Conservation (phyloP, 2,888 invertebrate species). For the Elegia similella region DNA sequence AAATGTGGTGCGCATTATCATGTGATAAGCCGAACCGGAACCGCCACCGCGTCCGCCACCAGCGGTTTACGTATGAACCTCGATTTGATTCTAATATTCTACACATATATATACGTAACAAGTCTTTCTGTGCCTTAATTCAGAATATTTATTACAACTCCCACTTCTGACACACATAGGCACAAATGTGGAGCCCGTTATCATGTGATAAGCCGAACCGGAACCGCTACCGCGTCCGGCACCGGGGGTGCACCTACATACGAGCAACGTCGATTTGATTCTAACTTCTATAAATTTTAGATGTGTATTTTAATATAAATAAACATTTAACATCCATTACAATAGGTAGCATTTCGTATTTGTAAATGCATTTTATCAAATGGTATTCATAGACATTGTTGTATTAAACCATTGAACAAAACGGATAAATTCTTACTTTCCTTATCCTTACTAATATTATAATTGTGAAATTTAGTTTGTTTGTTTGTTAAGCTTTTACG, state of each 20-base stretch:
- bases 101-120: constrained; percentile 32
- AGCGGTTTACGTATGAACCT: constrained; percentile 34
- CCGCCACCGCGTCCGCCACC: constrained; percentile 45
- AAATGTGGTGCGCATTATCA: constrained; percentile 57
- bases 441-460: too few species aligned
- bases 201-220: constrained; percentile 70
- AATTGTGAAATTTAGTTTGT: too few species aligned
- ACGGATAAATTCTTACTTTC: too few species aligned
- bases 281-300: too few species aligned
- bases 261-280: constrained; percentile 41
- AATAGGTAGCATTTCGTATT: too few species aligned
- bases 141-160: not conserved
- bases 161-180: constrained; percentile 28
- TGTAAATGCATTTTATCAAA: too few species aligned
- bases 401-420: too few species aligned
- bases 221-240: constrained; percentile 50
- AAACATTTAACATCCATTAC: too few species aligned
- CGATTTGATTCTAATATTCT: constrained; percentile 43
- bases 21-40: constrained; percentile 69
- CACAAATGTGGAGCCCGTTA: constrained; percentile 50
- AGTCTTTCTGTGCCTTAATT: too few species aligned
- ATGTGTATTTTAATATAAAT: too few species aligned
- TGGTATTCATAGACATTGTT: too few species aligned
- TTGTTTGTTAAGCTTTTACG: too few species aligned
- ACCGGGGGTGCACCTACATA: constrained; percentile 42